These are phyloP conservation scores for Hemichromis elongatus DNA, from an alignment of 2,113 vertebrate genomes.

Conservation along the genomic window DNA sequence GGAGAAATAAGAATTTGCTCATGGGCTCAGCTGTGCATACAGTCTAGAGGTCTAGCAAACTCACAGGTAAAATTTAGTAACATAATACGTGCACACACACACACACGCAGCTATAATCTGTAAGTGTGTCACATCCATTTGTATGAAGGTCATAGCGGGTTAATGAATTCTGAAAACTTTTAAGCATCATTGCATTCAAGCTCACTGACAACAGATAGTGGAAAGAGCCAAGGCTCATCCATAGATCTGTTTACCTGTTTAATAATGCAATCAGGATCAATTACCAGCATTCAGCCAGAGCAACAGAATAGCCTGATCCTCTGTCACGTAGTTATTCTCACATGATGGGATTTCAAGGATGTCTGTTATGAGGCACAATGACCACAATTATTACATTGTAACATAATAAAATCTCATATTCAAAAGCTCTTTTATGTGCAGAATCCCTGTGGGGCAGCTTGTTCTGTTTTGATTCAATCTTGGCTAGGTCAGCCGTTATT, in stretches of 20 bases:
- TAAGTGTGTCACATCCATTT: constrained; percentile 15
- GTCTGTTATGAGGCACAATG: neutral
- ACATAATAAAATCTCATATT: neutral
- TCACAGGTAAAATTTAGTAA: constrained; percentile 18
- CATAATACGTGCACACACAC: neutral
- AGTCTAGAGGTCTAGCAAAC: neutral
- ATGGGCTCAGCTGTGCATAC: neutral
- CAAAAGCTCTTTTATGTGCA: neutral
- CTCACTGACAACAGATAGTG: constrained; percentile 60
- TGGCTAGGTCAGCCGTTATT: neutral
- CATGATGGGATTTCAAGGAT: neutral
- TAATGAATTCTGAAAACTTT: constrained; percentile 72
- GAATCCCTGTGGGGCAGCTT: neutral
- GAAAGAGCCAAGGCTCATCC: constrained; percentile 59
- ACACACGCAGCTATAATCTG: neutral
- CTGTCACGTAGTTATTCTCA: constrained; percentile 3
- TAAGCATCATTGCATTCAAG: constrained; percentile 57
- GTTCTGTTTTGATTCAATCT: neutral
- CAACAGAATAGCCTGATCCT: constrained; percentile 47
- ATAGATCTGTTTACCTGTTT: constrained; percentile 72
- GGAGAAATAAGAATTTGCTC: neutral
- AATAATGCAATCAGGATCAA: constrained; percentile 71
- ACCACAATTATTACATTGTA: neutral
- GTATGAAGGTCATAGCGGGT: constrained; percentile 50
- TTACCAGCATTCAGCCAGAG: constrained; percentile 67